These are phyloP conservation scores for Acinonyx jubatus DNA, from an alignment of 2,113 vertebrate genomes.

Conservation along the genomic window DNA sequence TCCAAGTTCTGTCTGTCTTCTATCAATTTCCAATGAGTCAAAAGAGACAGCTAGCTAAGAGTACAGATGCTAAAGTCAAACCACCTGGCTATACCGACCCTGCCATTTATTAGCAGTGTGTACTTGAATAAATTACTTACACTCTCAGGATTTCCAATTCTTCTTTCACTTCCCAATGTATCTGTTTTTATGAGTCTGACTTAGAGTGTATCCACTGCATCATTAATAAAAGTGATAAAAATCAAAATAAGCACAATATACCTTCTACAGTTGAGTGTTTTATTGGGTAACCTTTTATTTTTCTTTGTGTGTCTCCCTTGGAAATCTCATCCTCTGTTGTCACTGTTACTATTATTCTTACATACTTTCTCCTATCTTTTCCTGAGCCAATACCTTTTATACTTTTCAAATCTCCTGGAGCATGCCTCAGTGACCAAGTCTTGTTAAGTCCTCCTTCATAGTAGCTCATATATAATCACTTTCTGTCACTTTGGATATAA, in stretches of 20 bases:
- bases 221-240: background rate
- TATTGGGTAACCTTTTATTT: background rate
- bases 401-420: background rate
- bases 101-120: background rate
- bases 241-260: background rate
- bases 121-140: background rate
- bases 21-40: background rate
- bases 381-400: background rate
- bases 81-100: accelerated
- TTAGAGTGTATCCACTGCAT: background rate
- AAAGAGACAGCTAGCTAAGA: background rate
- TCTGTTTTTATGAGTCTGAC: background rate
- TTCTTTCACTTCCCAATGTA: background rate
- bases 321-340: background rate
- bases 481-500: background rate
- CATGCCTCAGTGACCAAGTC: background rate
- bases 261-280: background rate
- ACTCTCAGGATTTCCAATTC: background rate
- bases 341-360: background rate
- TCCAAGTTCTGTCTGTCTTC: background rate
- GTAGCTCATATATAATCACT: background rate
- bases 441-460: background rate
- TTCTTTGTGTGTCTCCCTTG: background rate
- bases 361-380: background rate
- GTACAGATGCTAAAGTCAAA: background rate